Evolutionary conservation across 2,797 vertebrate genomes (phyloP).

Genomic region (Eptatretus atami): DNA sequence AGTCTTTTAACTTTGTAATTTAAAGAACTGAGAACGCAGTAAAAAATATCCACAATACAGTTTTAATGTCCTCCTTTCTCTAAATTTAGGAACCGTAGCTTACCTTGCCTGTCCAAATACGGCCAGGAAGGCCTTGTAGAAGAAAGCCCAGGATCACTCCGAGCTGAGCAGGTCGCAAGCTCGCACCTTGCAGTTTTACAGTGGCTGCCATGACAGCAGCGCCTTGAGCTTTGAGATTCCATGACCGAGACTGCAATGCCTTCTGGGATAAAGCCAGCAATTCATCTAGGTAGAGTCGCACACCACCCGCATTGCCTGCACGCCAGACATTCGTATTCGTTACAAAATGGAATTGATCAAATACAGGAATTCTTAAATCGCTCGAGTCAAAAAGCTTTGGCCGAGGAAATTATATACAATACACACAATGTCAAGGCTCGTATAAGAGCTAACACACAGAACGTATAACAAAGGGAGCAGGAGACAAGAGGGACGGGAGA

Average conservation of each 20-base stretch:
- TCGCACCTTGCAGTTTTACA: constrained; percentile 56
- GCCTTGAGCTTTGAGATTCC: constrained; percentile 97
- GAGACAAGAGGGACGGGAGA: no score
- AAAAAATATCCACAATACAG: no score
- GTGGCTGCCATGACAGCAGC: constrained; percentile 73
- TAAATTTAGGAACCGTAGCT: constrained; percentile 4
- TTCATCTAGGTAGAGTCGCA: constrained; percentile 71
- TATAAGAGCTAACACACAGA: no score
- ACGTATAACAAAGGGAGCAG: no score
- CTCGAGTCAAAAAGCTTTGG: background rate
- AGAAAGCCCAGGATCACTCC: constrained; percentile 51
- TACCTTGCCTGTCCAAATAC: constrained; percentile 92
- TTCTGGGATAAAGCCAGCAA: constrained; percentile 62
- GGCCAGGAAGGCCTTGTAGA: constrained; percentile 51
- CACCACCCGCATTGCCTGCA: constrained; percentile 66
- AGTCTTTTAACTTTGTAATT: no score
- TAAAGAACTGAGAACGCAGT: no score
- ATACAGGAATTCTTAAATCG: no score
- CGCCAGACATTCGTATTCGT: constrained; percentile 1
- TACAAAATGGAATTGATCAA: background rate
- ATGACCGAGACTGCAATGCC: constrained; percentile 75
- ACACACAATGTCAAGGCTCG: no score
- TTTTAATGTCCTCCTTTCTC: no score
- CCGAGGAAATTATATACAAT: background rate
- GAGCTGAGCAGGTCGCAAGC: constrained; percentile 47